phyloP scores from a whole-genome alignment of 2,888 invertebrate species.

The Uropetala carovei region DNA sequence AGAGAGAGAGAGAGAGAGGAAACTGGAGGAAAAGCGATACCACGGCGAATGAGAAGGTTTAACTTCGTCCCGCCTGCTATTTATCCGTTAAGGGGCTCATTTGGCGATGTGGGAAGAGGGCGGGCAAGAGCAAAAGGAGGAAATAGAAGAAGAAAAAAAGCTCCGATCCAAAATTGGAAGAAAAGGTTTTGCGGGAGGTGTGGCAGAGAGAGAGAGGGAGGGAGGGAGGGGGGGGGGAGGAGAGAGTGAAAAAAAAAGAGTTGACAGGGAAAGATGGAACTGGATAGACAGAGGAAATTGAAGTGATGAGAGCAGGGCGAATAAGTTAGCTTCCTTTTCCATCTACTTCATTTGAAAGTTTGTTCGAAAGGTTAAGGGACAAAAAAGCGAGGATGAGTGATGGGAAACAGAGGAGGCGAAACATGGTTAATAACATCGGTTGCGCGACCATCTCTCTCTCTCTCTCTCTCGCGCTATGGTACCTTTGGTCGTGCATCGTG shows the following conservation, averaged over 20 bases:
- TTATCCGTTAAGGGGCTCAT: slow-evolving; percentile 40
- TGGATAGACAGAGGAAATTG: not conserved
- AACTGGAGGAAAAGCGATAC: too few relatives aligned
- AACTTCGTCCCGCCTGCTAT: slow-evolving; percentile 18
- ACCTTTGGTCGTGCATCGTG: too few relatives aligned
- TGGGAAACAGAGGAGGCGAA: not conserved
- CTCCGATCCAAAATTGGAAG: not conserved
- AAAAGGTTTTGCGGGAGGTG: not conserved
- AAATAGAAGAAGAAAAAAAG: not conserved
- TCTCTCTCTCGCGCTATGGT: not conserved
- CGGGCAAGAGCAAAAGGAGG: not conserved
- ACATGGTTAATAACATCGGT: not conserved
- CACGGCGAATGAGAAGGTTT: not conserved
- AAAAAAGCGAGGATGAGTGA: not conserved
- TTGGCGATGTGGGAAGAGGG: not conserved
- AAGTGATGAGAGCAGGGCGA: not conserved
- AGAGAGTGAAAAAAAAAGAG: not conserved
- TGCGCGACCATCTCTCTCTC: not conserved
- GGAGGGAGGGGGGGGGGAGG: not conserved
- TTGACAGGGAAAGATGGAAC: not conserved
- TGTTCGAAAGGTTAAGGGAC: not conserved
- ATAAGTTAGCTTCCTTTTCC: not conserved
- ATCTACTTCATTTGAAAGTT: slow-evolving; percentile 13
- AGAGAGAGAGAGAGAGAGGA: not conserved
- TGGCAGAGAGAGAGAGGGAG: not conserved